A percentile compares a stretch with the other conserved stretches of the same genome.
These are phyloP conservation scores for Ovis aries DNA, from an alignment of 2,113 vertebrate genomes.

Conservation along the genomic window ARS-UI_Ramb_v3.0 NC_056064.1:49029001-49029500, in stretches of 20 bases:
- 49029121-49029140: neutral
- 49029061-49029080: neutral
- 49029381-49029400: neutral
- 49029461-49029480: neutral
- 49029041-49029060: too few species aligned
- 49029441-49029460: neutral
- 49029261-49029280: neutral
- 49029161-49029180: neutral
- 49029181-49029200: neutral
- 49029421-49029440: neutral
- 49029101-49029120: neutral
- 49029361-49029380: neutral
- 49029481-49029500: neutral
- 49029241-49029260: neutral
- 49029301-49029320: neutral
- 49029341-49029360: neutral
- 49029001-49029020: neutral
- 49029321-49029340: accelerated
- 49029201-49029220: neutral
- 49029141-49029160: neutral
- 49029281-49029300: neutral
- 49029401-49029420: neutral
- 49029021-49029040: neutral
- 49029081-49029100: neutral
- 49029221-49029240: neutral